These are phyloP conservation scores for Smittia sp. DNA, from an alignment of 2,888 invertebrate species.

Conservation along the genomic window DNA sequence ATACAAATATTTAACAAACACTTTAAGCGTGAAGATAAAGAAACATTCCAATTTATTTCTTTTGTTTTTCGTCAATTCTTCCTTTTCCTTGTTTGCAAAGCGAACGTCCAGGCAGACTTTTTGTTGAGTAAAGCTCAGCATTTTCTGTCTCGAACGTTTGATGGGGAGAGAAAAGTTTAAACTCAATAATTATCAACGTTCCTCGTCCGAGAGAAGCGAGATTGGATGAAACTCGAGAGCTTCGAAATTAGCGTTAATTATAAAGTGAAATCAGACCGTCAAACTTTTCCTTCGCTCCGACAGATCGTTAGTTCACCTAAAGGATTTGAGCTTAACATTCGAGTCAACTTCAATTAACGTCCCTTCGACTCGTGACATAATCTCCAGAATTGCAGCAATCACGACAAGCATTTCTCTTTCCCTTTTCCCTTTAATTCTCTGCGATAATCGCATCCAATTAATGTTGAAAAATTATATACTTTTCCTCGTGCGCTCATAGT, in stretches of 20 bases:
- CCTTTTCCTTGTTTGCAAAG: background rate
- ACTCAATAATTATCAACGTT: no score
- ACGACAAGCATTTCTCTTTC: background rate
- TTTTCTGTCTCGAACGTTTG: no score
- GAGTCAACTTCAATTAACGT: background rate
- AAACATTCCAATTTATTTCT: slow-evolving; percentile 14
- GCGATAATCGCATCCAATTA: slow-evolving; percentile 27
- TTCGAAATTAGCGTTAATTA: background rate
- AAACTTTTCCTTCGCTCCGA: background rate
- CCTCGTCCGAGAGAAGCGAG: no score
- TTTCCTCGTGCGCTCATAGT: background rate
- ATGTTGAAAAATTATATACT: slow-evolving; percentile 13
- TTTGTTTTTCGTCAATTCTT: background rate
- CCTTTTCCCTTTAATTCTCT: background rate
- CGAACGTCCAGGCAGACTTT: no score
- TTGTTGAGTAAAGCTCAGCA: no score
- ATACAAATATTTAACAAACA: slow-evolving; percentile 40
- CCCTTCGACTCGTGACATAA: background rate
- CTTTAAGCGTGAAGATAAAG: background rate
- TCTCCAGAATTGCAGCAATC: slow-evolving; percentile 8
- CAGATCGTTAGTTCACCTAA: background rate
- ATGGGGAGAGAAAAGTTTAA: no score
- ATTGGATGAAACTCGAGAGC: no score
- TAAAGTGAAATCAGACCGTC: background rate
- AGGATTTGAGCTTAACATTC: background rate